Base-by-base conservation (phyloP, 2,888 invertebrate species). In the Drosophila meridiana region DNA sequence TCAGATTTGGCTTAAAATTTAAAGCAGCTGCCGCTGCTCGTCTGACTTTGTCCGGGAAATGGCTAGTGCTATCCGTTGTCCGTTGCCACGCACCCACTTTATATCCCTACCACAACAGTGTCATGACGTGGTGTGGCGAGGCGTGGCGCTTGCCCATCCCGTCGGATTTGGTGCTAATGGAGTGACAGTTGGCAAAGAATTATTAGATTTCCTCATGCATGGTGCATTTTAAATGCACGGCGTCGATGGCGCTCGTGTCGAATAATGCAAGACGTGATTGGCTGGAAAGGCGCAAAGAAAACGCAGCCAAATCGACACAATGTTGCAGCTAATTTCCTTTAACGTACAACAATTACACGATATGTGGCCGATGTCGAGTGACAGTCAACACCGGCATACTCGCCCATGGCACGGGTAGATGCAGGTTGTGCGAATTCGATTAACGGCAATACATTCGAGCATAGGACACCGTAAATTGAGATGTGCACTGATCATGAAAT, bases 141-240 rank as follows among this genome's bases (percentile, higher is more conserved):
- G 11, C 34, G 13, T 52, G 45, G 68, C 50, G 58, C 55, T 61
- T 70, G 43, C 70, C 61, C 72, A 69, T 88, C 73, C 62, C 61
- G 53, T 73, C 69, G 76, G 71, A 79, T 87, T 84, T 75, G 78
- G 59, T 76, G 78, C 89, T 86, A 86, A 83, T 88, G 80, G 82
- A 82, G 86, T 86, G 89, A 90, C 86, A 83, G 81, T 86, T 88
- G 78, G 78, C 69, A 57, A 90, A 71, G 83, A 87, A 78, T 88
- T 90, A 90, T 86, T 90, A 77, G 83, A 90, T 87, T 90, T 87
- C 69, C 76, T 73, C 89, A 83, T 90, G 82, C 90, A 87, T 57
- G 57, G 69, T 62, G 76, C 69, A 84, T 78, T 76, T 67, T 59
- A 70, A 80, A 73, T 70, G 66, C 52, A 66, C 20, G 57, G 56